Percentiles rank a stretch among this genome's conserved stretches.
Conservation (phyloP, 30 jellyfish, hydroid and myxozoan species). For the Cassiopea xamachana region DNA sequence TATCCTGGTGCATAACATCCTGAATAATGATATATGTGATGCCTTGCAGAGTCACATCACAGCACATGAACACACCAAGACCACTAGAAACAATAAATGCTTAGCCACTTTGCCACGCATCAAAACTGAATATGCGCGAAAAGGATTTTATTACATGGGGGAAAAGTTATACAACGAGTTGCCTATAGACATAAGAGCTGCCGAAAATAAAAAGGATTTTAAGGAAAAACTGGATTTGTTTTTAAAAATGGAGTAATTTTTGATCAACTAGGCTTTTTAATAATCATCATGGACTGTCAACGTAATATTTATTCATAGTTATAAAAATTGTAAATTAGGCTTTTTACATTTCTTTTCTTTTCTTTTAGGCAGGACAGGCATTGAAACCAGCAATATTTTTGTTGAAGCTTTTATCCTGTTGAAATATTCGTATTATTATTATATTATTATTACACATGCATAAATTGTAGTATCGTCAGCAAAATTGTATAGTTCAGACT, state of each 20-base stretch:
- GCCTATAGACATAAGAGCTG: constrained; percentile 34
- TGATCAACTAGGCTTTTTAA: constrained; percentile 1
- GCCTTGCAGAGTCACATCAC: constrained; percentile 65
- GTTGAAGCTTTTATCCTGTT: constrained; percentile 53
- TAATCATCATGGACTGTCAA: constrained; percentile 31
- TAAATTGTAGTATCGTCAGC: no score
- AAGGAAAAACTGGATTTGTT: constrained; percentile 26
- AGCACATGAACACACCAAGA: constrained; percentile 41
- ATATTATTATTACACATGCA: constrained; percentile 4
- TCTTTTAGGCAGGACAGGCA: constrained; percentile 38
- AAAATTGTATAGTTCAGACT: no score
- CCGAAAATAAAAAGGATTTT: constrained; percentile 45
- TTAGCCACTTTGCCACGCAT: constrained; percentile 59
- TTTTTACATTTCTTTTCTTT: constrained; percentile 41
- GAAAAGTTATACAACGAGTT: constrained; percentile 44
- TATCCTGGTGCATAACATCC: constrained; percentile 43
- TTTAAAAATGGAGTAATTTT: constrained; percentile 18
- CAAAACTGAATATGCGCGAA: background rate
- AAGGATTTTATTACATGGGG: constrained; percentile 22
- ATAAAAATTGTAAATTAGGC: background rate
- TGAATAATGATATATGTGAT: constrained; percentile 15
- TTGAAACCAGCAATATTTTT: constrained; percentile 23
- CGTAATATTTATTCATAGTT: constrained; percentile 10
- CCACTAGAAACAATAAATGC: constrained; percentile 57
- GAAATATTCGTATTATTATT: constrained; percentile 26